phyloP scores from a whole-genome alignment of 2,113 vertebrate genomes.

The Dicerorhinus sumatrensis region DNA sequence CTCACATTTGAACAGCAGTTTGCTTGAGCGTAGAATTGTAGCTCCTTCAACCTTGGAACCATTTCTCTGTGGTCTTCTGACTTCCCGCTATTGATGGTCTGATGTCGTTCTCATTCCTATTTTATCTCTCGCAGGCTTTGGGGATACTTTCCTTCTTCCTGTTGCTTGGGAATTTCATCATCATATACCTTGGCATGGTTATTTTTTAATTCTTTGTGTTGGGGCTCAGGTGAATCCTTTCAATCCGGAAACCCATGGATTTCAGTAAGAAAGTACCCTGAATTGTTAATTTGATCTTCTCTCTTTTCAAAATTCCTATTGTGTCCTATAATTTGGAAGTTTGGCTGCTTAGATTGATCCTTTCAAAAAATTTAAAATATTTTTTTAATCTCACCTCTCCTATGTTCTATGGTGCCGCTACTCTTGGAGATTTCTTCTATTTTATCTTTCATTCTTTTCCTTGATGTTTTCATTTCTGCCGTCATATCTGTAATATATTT shows the following conservation, averaged over 20 bases:
- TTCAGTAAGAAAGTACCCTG: background rate
- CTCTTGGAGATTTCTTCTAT: background rate
- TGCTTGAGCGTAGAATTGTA: background rate
- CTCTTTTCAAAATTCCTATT: background rate
- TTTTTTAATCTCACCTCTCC: background rate
- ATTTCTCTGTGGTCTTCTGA: background rate
- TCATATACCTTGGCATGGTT: background rate
- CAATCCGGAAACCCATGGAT: background rate
- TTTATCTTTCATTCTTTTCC: background rate
- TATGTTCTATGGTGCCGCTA: background rate
- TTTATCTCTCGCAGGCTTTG: background rate
- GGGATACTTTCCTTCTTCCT: background rate
- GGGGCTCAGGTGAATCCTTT: background rate
- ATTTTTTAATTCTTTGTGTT: background rate
- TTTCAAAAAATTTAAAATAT: background rate
- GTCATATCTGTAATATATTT: too few relatives aligned
- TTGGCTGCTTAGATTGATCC: background rate
- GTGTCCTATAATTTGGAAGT: background rate
- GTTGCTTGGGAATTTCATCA: background rate
- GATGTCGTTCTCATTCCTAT: background rate
- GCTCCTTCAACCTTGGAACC: background rate
- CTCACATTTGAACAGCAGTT: background rate
- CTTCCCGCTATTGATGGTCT: fast-evolving
- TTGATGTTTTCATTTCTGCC: background rate
- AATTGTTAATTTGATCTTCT: background rate